Base-by-base conservation (phyloP, 1,140 invertebrate genomes). In the Sesamia nonagrioides region DNA sequence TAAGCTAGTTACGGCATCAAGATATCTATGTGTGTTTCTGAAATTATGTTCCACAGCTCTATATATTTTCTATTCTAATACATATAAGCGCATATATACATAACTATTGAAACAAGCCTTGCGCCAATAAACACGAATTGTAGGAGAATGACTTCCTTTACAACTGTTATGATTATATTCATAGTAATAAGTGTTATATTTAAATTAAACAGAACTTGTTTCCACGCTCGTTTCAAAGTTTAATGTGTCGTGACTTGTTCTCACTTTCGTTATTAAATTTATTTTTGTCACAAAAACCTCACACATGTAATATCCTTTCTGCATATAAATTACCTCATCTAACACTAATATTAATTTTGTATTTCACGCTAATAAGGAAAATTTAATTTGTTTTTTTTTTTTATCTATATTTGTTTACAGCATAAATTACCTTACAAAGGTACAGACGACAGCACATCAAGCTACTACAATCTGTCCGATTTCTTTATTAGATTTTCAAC, bases 191-290 rank as follows among this genome's bases (percentile, higher is more conserved):
- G 33, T 27, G 71, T 58, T 35, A 27, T 37, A 33, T 75, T 63
- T 63, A 5, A 27, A 45, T 50, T 63, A 15, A 68, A n/a, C 52
- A 45, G 58, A 84, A 81, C 77, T 18, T 63, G 73, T 76, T 79
- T 76, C 35, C 21, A 61, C 71, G 74, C 75, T 78, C 56, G 74
- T 83, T 84, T 84, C 78, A 79, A 17, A 80, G 79, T 56, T 73
- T 82, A 86, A 86, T 86, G 61, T 37, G 48, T 56, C 50, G 78
- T 75, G 73, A 75, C 73, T 63, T 52, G 76, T 69, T 80, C 72
- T 86, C 82, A 82, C 84, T 86, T 86, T 86, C 84, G 52, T 80
- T 81, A 63, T 61, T 66, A 76, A 18, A 48, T 75, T 63, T 75
- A 75, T 75, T 75, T 63, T 63, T 63, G 42, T 75, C 58, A 63